phyloP scores from a whole-genome alignment of 2,113 vertebrate genomes.

The Passer domesticus region DNA sequence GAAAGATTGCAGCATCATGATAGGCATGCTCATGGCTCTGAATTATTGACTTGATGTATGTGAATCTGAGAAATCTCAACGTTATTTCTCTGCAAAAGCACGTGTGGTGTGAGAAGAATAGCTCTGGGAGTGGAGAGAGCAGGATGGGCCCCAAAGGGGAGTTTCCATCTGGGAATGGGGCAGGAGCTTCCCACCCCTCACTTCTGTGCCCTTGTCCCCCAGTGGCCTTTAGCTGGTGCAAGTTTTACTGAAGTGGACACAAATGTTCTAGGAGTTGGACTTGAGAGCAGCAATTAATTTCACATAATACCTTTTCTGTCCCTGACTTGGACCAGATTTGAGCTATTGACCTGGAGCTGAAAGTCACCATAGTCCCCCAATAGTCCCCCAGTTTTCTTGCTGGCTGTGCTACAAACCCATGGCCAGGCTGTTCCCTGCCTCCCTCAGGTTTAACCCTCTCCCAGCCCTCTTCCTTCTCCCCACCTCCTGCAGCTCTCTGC shows the following conservation, averaged over 20 bases:
- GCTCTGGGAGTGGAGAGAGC: not conserved
- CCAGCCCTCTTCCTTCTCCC: not conserved
- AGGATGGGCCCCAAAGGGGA: not conserved
- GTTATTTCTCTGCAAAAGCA: not conserved
- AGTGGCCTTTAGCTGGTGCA: not conserved
- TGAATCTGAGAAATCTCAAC: not conserved
- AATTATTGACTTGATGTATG: not conserved
- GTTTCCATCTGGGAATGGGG: not conserved
- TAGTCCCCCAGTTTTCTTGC: not conserved
- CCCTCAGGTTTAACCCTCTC: slow-evolving; percentile 31
- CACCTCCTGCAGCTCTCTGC: not conserved
- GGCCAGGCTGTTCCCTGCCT: slow-evolving; percentile 5
- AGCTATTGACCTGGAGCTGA: slow-evolving; percentile 51
- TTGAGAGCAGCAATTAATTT: slow-evolving; percentile 58
- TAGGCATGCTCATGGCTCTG: not conserved
- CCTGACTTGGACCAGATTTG: slow-evolving; percentile 42
- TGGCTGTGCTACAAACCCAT: not conserved
- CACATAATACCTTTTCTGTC: slow-evolving; percentile 57
- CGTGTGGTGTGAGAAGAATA: not conserved
- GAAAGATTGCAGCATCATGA: not conserved
- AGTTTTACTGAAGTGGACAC: slow-evolving; percentile 1
- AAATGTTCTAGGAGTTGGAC: slow-evolving; percentile 46
- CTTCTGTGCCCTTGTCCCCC: not conserved
- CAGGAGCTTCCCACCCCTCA: not conserved
- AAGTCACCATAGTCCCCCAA: slow-evolving; percentile 15